Conservation (phyloP, 2,888 invertebrate species). For the Hypselothyrea guttata region DNA sequence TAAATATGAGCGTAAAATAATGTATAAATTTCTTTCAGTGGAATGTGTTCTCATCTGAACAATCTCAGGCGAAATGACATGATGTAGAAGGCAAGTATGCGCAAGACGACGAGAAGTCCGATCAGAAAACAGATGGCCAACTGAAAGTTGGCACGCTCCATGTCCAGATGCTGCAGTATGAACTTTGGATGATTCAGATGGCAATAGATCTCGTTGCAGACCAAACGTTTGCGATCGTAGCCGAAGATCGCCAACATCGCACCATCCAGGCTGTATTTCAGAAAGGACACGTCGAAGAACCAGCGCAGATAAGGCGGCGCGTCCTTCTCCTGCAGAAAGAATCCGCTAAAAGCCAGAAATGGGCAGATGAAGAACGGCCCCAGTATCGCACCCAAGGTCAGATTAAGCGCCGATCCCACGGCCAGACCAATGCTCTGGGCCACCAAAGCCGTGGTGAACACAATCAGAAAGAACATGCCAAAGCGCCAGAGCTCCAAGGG, state of each 20-base stretch:
- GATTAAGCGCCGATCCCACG: conserved; percentile 90
- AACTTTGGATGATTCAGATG: conserved; percentile 87
- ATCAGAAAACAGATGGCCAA: conserved; percentile 86
- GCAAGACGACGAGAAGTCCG: conserved; percentile 85
- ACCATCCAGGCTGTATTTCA: conserved; percentile 94
- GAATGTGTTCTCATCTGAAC: conserved; percentile 79
- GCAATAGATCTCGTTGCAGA: conserved; percentile 90
- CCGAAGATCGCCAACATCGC: conserved; percentile 92
- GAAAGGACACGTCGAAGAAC: conserved; percentile 93
- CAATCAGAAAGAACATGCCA: conserved; percentile 87
- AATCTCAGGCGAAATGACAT: conserved; percentile 86
- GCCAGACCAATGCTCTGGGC: conserved; percentile 93
- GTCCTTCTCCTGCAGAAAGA: conserved; percentile 92
- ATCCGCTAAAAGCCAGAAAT: conserved; percentile 95
- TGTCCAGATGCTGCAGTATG: conserved; percentile 89
- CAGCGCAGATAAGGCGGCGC: conserved; percentile 90
- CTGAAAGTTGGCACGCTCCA: conserved; percentile 86
- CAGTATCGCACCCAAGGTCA: conserved; percentile 94
- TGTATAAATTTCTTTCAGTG: conserved; percentile 27
- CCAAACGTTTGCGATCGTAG: conserved; percentile 88
- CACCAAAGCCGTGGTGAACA: conserved; percentile 90
- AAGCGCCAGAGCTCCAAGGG: conserved; percentile 90
- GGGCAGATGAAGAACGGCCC: conserved; percentile 94
- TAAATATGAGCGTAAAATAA: conserved; percentile 21
- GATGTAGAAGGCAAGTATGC: conserved; percentile 86